Evolutionary conservation across 2,113 vertebrate genomes (phyloP).

Genomic region (Chamaetylas fuelleborni): DNA sequence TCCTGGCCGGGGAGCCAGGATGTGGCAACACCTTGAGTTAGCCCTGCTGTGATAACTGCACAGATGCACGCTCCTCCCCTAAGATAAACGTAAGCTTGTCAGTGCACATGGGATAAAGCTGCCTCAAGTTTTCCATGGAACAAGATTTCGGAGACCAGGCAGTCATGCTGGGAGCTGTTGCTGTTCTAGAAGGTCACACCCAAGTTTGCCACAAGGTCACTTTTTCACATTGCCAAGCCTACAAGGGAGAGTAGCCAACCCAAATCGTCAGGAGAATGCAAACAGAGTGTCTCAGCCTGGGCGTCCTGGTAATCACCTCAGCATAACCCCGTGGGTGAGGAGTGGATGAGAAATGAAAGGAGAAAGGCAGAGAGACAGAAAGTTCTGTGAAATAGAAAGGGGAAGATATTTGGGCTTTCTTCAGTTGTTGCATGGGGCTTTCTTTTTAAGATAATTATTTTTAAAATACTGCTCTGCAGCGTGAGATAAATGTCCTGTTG

Average conservation of each 20-base stretch:
- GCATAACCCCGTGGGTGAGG: neutral
- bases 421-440: neutral
- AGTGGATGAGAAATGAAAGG: neutral
- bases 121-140: conserved; percentile 43
- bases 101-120: neutral
- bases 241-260: neutral
- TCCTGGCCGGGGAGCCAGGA: neutral
- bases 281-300: conserved; percentile 15
- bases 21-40: fast-evolving
- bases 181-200: conserved; percentile 47
- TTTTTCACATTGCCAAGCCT: neutral
- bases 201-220: conserved; percentile 42
- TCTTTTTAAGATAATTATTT: neutral
- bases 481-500: conserved; percentile 16
- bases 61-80: neutral
- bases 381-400: neutral
- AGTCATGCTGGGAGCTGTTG: neutral
- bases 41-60: neutral
- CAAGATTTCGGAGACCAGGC: neutral
- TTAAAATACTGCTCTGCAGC: conserved; percentile 1
- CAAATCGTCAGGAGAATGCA: conserved; percentile 32
- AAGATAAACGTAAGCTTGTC: neutral
- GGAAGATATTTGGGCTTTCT: neutral
- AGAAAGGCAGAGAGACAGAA: neutral
- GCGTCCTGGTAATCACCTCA: neutral